Evolutionary conservation across 2,888 invertebrate species (phyloP).

Genomic region (Melieria omissa): DNA sequence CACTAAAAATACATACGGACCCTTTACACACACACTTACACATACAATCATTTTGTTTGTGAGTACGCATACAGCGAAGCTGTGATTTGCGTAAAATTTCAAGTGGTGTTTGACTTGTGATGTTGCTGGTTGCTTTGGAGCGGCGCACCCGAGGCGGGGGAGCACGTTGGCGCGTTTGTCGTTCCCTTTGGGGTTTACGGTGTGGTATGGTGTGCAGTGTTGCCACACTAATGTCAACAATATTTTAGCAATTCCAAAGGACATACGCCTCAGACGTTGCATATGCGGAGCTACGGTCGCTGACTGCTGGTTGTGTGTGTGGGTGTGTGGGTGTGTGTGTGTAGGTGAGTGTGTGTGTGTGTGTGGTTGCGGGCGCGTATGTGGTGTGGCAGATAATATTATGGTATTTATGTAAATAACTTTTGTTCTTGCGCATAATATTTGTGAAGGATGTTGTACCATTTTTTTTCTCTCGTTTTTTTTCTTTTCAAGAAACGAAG

Average conservation of each 20-base stretch:
- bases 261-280: neutral
- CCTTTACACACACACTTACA: neutral
- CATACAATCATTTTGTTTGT: neutral
- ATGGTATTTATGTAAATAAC: conserved; percentile 15
- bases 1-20: too few species aligned
- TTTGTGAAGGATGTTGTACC: too few species aligned
- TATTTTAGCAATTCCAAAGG: neutral
- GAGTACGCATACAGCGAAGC: neutral
- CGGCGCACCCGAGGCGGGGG: too few species aligned
- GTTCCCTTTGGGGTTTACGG: neutral
- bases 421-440: neutral
- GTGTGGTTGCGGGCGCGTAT: neutral
- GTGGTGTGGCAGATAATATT: neutral
- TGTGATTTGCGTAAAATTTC: conserved; percentile 1
- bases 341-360: neutral
- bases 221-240: conserved; percentile 10
- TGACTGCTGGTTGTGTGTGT: neutral
- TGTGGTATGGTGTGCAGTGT: neutral
- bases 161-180: too few species aligned
- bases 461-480: neutral
- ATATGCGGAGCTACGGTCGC: neutral
- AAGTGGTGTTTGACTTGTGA: conserved; percentile 2
- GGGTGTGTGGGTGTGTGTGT: neutral
- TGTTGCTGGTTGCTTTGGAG: neutral
- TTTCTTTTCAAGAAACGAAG: neutral